Evolutionary conservation across 2,888 invertebrate species (phyloP), one percentile per base, ranked within the genome.

Genomic region (Drosophila basisetae): DNA sequence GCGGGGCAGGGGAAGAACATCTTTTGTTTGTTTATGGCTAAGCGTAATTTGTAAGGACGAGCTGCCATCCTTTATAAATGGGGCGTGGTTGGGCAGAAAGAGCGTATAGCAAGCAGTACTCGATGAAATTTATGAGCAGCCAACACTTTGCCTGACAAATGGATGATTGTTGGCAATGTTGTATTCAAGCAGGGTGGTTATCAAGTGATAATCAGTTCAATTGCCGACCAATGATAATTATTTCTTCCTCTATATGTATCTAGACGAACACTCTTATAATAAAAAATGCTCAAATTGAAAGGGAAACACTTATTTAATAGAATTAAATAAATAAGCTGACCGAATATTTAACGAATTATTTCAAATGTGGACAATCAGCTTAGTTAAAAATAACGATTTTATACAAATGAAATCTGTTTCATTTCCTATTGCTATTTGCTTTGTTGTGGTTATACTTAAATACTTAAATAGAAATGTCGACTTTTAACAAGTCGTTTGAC

Each of bases 131-230:
- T 80, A 80, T 80, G 80, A 75, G 63, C 59, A 81, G 64, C 60
- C 78, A 68, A 80, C 81, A 72, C 77, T 70, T 72, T 53, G 62
- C 13, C 81, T 56, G 81, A 75, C 80, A 80, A 80, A 80, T 80
- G 63, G 75, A 56, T 74, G 62, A 77, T 77, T 71, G 72, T 69
- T 77, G 68, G 59, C 58, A 31, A 68, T 64, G 63, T 41, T 59
- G 11, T 22, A 63, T 59, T 61, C 25, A 22, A 33, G 28, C 18
- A 5, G 18, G 9, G 18, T 56, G 52, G 10, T 22, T 16, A 13
- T 10, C 39, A 47, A 47, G n/a, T 35, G 53, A 68, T 63, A 59
- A 68, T 59, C 59, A 49, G 53, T 43, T 50, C 35, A 16, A 52
- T 33, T 67, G 25, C 25, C 16, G 9, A 16, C 16, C 16, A 16